Base-by-base conservation (phyloP, 2,113 vertebrate genomes). In the Passer domesticus region DNA sequence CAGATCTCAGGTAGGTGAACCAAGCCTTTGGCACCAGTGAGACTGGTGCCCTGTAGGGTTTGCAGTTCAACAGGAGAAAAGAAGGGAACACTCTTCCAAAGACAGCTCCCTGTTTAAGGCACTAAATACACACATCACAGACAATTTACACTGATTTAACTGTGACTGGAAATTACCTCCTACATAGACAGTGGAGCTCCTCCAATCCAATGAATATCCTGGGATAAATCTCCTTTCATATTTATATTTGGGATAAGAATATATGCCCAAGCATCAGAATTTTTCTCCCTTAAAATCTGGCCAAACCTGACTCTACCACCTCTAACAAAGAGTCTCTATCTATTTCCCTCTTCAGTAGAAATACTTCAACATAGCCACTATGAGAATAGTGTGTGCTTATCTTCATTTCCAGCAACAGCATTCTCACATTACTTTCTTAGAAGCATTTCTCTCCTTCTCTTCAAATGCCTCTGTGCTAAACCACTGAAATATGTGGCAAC, bases 401-500 rank as follows among this genome's bases (percentile, higher is more conserved):
- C 93, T 93, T 90, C 31, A 78, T 87, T 83, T 53, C 90, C 88
- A 89, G 92, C 79, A 89, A 78, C 0, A 18, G 33, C 49, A 56
- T 91, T 92, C 90, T 95, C 83, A n/a, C 70, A 74, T 88, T 92
- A 75, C 76, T 86, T 59, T 72, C 76, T 88, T 23, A 83, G 79
- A 95, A 89, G 66, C 78, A 68, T 56, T 90, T 66, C 80, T 68
- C 76, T 89, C 83, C 77, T 82, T 53, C 80, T 74, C 92, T 83
- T 93, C 73, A 86, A 73, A 83, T 28, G 11, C 28, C 41, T 90
- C 64, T 75, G 52, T 70, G 60, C 75, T 74, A 80, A 94, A 93
- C 47, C 90, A 90, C 74, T 44, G 79, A 97, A 94, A 83, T 83
- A 77, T 53, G 76, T 66, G 88, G 83, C 90, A 94, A 96, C 92